These are phyloP conservation scores for Alosa sapidissima DNA, from an alignment of 2,797 vertebrate genomes.

Conservation along the genomic window DNA sequence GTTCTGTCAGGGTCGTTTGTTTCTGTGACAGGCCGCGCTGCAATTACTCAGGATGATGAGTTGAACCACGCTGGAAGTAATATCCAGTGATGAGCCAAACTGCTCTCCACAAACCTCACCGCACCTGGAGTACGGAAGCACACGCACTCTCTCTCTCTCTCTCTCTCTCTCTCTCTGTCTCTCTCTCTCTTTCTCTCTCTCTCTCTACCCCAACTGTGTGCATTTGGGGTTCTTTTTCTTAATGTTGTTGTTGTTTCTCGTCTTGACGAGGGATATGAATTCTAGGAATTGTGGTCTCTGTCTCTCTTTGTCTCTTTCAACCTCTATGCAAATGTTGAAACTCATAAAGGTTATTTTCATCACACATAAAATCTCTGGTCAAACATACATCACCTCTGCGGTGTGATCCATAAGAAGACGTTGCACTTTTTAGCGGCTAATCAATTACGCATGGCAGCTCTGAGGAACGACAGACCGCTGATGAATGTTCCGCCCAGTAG, in stretches of 20 bases:
- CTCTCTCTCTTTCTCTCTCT: conserved; percentile 1
- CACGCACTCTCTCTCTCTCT: conserved; percentile 41
- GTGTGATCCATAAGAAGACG: neutral
- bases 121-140: conserved; percentile 56
- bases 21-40: conserved; percentile 62
- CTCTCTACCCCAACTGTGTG: neutral
- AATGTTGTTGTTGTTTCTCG: neutral
- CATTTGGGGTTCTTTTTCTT: neutral
- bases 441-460: neutral
- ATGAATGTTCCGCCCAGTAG: neutral
- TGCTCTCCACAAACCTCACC: conserved; percentile 40
- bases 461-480: neutral
- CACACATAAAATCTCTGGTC: conserved; percentile 38
- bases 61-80: conserved; percentile 54
- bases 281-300: conserved; percentile 26
- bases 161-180: neutral
- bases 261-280: conserved; percentile 34
- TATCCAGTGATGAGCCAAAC: conserved; percentile 57
- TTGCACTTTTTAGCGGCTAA: neutral
- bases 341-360: conserved; percentile 35
- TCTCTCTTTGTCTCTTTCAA: conserved; percentile 24
- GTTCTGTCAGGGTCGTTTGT: conserved; percentile 69
- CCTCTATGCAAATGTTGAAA: conserved; percentile 44
- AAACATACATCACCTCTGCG: conserved; percentile 6
- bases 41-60: conserved; percentile 66